Conservation (phyloP, 2,113 vertebrate species). For the Mystacornis crossleyi region DNA sequence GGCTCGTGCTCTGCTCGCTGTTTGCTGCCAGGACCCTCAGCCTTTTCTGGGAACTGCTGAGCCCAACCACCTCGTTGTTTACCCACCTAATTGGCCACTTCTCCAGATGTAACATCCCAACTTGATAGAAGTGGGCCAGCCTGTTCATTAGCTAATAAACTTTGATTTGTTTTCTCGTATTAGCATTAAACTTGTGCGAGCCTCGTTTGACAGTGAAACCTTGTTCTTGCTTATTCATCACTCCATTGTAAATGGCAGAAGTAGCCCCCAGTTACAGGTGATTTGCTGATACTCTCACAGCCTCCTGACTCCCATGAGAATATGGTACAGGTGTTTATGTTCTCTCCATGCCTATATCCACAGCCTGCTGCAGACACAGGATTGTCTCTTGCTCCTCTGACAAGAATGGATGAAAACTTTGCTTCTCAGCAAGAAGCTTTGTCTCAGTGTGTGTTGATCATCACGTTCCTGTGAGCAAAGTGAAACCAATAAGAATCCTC, state of each 20-base stretch:
- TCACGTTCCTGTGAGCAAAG: not conserved
- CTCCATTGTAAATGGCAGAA: not conserved
- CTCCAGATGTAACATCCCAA: not conserved
- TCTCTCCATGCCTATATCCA: not conserved
- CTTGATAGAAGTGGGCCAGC: not conserved
- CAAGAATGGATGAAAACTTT: not conserved
- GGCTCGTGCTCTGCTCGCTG: not conserved
- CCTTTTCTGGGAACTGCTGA: not conserved
- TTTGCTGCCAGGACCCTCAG: not conserved
- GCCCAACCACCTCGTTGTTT: not conserved
- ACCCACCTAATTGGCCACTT: not conserved
- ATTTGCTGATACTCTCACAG: not conserved
- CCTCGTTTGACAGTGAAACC: not conserved
- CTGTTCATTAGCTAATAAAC: not conserved
- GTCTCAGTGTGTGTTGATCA: not conserved
- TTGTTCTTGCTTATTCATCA: not conserved
- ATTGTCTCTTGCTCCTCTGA: not conserved
- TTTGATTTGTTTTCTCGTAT: not conserved
- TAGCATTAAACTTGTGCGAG: not conserved
- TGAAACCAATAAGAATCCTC: not conserved
- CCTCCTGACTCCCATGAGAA: not conserved
- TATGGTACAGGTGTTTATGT: not conserved
- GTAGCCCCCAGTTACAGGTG: not conserved
- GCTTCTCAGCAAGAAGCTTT: not conserved
- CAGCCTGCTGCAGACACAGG: not conserved